phyloP scores from a whole-genome alignment of 2,113 vertebrate genomes.

The Chloebia gouldiae region DNA sequence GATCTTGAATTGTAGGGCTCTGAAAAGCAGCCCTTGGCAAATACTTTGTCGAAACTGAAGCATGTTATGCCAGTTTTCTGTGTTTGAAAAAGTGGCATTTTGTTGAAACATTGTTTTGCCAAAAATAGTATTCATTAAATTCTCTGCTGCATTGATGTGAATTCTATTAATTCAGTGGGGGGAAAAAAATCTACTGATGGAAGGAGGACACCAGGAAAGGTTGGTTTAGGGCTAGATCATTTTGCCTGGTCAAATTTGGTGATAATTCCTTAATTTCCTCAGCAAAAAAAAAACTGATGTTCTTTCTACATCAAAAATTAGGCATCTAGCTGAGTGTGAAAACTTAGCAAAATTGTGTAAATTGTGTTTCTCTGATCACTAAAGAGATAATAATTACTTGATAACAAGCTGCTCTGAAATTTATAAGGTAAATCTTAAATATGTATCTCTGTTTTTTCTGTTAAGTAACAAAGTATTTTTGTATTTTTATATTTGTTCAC shows the following conservation, averaged over 20 bases:
- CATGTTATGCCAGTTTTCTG: neutral
- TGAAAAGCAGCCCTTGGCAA: neutral
- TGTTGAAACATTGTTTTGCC: neutral
- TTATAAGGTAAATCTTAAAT: neutral
- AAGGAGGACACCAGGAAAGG: neutral
- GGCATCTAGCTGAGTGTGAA: neutral
- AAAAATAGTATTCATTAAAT: neutral
- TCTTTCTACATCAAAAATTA: neutral
- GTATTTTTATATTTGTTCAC: neutral
- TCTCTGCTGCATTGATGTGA: neutral
- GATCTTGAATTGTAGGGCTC: neutral
- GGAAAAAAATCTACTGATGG: neutral
- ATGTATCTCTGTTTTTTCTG: neutral
- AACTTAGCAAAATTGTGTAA: neutral
- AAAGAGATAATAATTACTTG: neutral
- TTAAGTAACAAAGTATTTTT: neutral
- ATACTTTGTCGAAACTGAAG: neutral
- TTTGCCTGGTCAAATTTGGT: neutral
- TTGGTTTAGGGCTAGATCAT: neutral
- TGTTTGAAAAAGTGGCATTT: neutral
- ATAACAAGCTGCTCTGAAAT: neutral
- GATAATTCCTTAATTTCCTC: neutral
- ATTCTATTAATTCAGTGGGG: neutral
- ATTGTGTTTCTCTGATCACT: neutral
- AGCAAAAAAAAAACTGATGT: neutral